Base-by-base conservation (phyloP, 2,888 invertebrate genomes). In the Isoperla grammatica region DNA sequence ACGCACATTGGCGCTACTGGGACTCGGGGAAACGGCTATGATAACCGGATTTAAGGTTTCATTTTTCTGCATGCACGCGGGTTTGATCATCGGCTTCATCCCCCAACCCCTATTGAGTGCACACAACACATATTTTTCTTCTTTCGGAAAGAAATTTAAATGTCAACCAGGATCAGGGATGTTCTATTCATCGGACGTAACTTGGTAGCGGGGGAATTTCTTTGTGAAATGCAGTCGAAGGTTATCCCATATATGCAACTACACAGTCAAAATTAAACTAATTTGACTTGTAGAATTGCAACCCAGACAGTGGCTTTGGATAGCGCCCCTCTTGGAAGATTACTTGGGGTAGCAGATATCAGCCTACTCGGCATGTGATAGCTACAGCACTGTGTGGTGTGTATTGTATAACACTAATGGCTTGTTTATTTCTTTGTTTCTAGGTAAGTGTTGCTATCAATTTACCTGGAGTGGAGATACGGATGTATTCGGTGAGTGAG, bases 31-130 rank as follows among this genome's bases (percentile, higher is more conserved):
- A 76, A 76, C 76, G 74, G 76, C 75, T 73, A 59, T 72, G 75
- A 75, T 76, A 76, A 76, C 75, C 75, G 76, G 76, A 76, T 77
- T 77, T 76, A 72, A 76, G 74, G 74, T 76, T 76, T 76, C 76
- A 75, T 76, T 76, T 77, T 77, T 76, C 76, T 76, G 77, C 76
- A 8, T 29, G 29, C 73, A 75, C 72, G 75, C 70, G 75, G 75
- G 73, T 71, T 73, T 73, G 73, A 74, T 74, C 71, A 74, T 67
- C 59, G 40, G 42, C 35, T 20, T 46, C 49, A 17, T 12, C 35
- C 22, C 12, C 49, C 12, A 15, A 29, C 43, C 55, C 42, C 19
- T 3, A 22, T 17, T 11, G 29, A 15, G 11, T 53, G 37, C 12
- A 12, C 48, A n/a, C 13, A 19, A n/a, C 19, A 19, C 13, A 20